phyloP scores from a whole-genome alignment of 2,888 invertebrate genomes.

The Patella pellucida region DNA sequence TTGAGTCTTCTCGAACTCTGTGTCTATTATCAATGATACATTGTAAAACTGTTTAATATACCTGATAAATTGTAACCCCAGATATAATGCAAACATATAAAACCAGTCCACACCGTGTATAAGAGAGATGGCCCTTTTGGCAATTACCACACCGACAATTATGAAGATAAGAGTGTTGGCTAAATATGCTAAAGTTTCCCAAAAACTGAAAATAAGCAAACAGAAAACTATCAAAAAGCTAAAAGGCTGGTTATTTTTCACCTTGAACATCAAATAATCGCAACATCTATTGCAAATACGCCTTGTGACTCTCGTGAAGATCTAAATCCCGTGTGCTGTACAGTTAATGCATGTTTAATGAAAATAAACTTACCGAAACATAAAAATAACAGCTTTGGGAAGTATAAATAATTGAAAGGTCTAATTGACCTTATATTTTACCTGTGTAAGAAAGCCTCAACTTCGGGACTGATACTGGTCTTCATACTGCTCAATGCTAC shows the following conservation, averaged over 20 bases:
- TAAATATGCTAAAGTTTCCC: constrained; percentile 72
- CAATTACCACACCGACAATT: constrained; percentile 77
- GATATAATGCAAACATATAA: constrained; percentile 72
- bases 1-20: no score
- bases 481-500: constrained; percentile 68
- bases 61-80: constrained; percentile 69
- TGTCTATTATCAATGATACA: no score
- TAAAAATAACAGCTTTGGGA: no score
- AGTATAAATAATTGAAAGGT: no score
- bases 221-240: no score
- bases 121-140: constrained; percentile 73
- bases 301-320: no score
- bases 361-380: no score
- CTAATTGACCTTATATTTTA: constrained; percentile 21
- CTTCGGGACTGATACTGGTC: constrained; percentile 71
- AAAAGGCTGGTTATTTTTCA: no score
- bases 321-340: no score
- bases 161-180: constrained; percentile 77
- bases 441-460: constrained; percentile 69
- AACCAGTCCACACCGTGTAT: constrained; percentile 73
- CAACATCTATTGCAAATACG: no score
- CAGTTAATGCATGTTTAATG: no score
- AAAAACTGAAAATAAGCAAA: constrained; percentile 61
- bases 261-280: no score
- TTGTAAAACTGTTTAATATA: constrained; percentile 28